Conservation (phyloP, 2,797 vertebrate species). For the Atherinosoma microstoma region DNA sequence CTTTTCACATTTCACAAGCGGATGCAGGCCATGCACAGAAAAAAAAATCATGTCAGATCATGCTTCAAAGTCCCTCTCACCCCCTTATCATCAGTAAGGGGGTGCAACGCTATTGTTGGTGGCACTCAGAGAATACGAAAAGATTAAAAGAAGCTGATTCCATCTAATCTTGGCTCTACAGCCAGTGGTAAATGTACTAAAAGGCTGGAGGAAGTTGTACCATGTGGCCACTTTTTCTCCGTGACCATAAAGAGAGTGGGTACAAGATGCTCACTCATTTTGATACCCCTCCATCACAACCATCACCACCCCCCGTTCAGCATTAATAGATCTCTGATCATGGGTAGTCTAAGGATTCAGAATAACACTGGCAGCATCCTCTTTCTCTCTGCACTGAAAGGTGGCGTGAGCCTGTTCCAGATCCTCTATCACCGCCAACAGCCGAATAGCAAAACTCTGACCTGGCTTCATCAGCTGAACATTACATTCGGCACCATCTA, state of each 20-base stretch:
- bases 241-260: slow-evolving; percentile 22
- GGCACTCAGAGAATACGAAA: slow-evolving; percentile 66
- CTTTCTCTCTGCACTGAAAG: slow-evolving; percentile 81
- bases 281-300: not conserved
- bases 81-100: slow-evolving; percentile 44
- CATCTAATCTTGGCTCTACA: slow-evolving; percentile 27
- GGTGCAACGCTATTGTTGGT: slow-evolving; percentile 29
- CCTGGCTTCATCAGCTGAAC: slow-evolving; percentile 51
- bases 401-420: slow-evolving; percentile 86
- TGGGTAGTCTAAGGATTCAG: slow-evolving; percentile 69
- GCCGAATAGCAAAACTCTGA: slow-evolving; percentile 59
- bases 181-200: slow-evolving; percentile 30
- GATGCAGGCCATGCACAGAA: slow-evolving; percentile 69
- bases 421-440: slow-evolving; percentile 85
- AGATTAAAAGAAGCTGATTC: slow-evolving; percentile 52
- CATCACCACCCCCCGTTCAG: not conserved
- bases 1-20: slow-evolving; percentile 72
- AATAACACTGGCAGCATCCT: slow-evolving; percentile 67
- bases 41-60: slow-evolving; percentile 55
- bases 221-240: slow-evolving; percentile 24
- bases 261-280: slow-evolving; percentile 29
- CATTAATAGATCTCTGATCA: slow-evolving; percentile 32
- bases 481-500: slow-evolving; percentile 69
- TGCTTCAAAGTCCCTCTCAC: slow-evolving; percentile 44
- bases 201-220: slow-evolving; percentile 39